Evolutionary conservation across 2,888 invertebrate species (phyloP), one percentile per base, ranked within the genome.

Genomic region (Drosophila demipolita): DNA sequence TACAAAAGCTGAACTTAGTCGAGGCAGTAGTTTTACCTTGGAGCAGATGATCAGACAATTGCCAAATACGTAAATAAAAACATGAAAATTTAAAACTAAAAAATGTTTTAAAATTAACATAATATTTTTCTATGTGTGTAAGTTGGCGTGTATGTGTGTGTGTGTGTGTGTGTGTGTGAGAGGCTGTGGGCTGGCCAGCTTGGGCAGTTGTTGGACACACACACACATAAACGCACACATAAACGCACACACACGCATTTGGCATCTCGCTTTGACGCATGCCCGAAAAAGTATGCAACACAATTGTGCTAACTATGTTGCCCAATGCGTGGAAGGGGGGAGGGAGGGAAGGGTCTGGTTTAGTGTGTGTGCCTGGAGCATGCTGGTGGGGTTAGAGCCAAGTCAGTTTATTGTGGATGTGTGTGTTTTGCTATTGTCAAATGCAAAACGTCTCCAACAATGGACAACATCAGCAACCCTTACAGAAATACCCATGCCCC

Each of bases 241-340:
- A 4, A 53, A 42, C 59, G 54, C 63, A 57, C 48, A 59, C 71
- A 17, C 20, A 65, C 72, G 54, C 71, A 78, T 55, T 70, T 67
- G 76, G 76, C 83, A 78, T 68, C 78, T 72, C 75, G 80, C 61
- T 76, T 80, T 80, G 85, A 83, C 88, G 87, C 84, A 84, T 82
- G 84, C 84, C 83, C 87, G 60, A 79, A 74, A 78, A 87, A 85
- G 86, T 85, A 84, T 84, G 83, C 86, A 84, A 85, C 80, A 87
- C 83, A 84, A 88, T 88, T 84, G 88, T 88, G 88, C 88, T 84
- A 88, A 88, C 84, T 86, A 84, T 87, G 85, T 73, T 87, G 88
- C 66, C 66, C 66, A 40, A 38, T 36, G 38, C 66, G 20, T n/a
- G n/a, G n/a, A n/a, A n/a, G n/a, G n/a, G n/a, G n/a, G n/a, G n/a